These are phyloP conservation scores for Capromys pilorides DNA, from an alignment of 2,797 vertebrate genomes.

Conservation along the genomic window DNA sequence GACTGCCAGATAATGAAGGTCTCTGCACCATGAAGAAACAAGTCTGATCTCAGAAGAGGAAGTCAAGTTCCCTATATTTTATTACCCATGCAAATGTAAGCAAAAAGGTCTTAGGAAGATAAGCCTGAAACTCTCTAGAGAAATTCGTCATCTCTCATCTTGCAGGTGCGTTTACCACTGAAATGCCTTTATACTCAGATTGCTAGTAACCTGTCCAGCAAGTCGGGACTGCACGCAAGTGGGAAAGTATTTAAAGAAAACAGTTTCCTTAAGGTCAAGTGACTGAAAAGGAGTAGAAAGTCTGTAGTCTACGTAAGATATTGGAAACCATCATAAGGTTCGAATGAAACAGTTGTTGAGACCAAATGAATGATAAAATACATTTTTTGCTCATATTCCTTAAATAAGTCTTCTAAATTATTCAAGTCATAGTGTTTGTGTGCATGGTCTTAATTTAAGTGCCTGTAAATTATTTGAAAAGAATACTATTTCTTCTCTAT, in stretches of 20 bases:
- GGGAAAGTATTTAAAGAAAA: background rate
- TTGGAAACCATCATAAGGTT: background rate
- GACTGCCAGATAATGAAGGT: background rate
- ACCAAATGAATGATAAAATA: background rate
- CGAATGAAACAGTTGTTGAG: background rate
- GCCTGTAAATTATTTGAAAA: background rate
- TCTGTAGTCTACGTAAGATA: background rate
- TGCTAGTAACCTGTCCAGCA: conserved; percentile 9
- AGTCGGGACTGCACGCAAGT: background rate
- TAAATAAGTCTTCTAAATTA: background rate
- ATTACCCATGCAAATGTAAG: background rate
- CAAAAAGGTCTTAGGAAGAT: background rate
- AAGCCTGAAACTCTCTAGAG: background rate
- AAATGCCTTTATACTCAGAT: background rate
- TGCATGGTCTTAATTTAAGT: background rate
- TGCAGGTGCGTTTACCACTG: background rate
- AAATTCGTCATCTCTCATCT: background rate
- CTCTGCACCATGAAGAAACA: background rate
- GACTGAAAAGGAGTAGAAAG: background rate
- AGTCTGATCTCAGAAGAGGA: background rate
- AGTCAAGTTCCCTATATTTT: background rate
- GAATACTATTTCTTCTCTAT: background rate
- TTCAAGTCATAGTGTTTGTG: background rate
- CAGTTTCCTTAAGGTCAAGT: background rate
- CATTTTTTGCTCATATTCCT: conserved; percentile 17